A percentile compares a stretch with the other conserved stretches of the same genome.
Evolutionary conservation across 2,113 vertebrate genomes (phyloP).

Genomic region (Trachemys scripta): DNA sequence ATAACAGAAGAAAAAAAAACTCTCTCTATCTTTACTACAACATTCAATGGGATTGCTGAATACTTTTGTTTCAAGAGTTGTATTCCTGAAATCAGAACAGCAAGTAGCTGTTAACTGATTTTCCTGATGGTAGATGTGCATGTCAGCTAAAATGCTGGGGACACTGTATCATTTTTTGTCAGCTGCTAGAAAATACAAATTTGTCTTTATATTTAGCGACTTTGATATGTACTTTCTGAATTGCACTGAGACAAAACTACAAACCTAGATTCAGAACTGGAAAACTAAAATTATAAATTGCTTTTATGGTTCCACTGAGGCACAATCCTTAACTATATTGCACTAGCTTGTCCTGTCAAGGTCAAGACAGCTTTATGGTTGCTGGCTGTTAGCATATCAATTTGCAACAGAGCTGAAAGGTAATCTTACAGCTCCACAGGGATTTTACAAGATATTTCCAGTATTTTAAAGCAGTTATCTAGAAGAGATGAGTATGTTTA

Average conservation of each 20-base stretch:
- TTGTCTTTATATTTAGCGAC: not conserved
- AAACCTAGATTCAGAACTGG: not conserved
- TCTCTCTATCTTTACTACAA: not conserved
- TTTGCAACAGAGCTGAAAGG: conserved; percentile 66
- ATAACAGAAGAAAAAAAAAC: not conserved
- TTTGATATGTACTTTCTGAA: conserved; percentile 16
- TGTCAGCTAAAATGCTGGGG: not conserved
- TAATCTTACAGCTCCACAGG: conserved; percentile 66
- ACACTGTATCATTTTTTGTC: not conserved
- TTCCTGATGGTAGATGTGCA: not conserved
- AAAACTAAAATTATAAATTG: not conserved
- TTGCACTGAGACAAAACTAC: conserved; percentile 12
- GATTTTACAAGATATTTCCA: conserved; percentile 66
- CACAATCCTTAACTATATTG: conserved; percentile 4
- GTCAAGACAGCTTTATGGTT: conserved; percentile 61
- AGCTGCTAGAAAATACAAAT: not conserved
- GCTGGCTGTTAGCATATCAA: conserved; percentile 70
- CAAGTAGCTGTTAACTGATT: not conserved
- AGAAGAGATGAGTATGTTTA: not conserved
- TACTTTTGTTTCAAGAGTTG: not conserved
- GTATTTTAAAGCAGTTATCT: conserved; percentile 60
- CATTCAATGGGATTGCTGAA: not conserved
- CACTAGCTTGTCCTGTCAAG: conserved; percentile 57
- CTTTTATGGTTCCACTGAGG: not conserved
- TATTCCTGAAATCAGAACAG: not conserved